Conservation (phyloP, 2,797 vertebrate genomes). For the Harpagifer antarcticus region DNA sequence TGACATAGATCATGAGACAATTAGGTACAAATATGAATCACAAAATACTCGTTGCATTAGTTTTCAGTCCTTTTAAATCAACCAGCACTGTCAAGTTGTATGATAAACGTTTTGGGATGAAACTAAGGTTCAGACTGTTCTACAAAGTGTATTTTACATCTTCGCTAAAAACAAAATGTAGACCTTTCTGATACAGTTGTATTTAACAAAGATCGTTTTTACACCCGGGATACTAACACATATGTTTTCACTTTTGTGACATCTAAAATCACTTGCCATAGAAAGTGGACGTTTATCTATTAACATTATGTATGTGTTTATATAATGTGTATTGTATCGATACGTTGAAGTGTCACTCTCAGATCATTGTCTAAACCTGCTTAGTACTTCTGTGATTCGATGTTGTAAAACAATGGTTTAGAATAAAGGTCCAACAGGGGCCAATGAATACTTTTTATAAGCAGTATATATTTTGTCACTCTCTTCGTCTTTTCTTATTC, state of each 20-base stretch:
- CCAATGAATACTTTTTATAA: constrained; percentile 23
- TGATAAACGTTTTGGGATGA: no score
- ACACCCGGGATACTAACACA: not conserved
- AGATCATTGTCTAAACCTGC: not conserved
- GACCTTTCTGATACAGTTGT: not conserved
- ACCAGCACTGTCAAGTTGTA: not conserved
- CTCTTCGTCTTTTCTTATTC: constrained; percentile 9
- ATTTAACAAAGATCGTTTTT: not conserved
- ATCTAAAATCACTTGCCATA: not conserved
- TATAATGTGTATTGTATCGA: not conserved
- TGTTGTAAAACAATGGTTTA: constrained; percentile 15
- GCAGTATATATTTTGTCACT: constrained; percentile 1
- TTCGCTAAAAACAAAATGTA: not conserved
- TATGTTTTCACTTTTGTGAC: not conserved
- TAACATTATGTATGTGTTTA: not conserved
- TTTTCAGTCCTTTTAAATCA: not conserved
- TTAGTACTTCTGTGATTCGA: not conserved
- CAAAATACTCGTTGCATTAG: not conserved
- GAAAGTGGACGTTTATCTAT: not conserved
- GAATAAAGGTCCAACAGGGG: not conserved
- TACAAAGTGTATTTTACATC: no score
- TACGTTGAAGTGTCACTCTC: not conserved
- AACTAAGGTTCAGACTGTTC: no score
- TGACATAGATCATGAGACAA: not conserved
- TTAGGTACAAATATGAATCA: not conserved